Conservation (phyloP, 2,797 vertebrate species). For the Myotis pilosus region DNA sequence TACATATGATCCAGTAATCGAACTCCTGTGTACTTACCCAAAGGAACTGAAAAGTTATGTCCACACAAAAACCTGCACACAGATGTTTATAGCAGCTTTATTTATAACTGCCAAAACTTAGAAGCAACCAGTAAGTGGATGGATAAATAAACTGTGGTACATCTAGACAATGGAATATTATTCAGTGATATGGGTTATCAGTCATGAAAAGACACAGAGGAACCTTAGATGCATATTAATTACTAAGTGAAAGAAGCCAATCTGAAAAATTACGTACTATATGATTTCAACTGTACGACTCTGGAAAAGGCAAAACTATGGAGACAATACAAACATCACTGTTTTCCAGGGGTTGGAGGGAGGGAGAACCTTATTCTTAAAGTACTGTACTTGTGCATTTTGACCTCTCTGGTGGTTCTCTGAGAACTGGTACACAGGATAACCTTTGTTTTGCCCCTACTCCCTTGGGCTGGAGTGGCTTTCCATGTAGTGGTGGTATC, state of each 20-base stretch:
- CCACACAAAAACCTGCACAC: background rate
- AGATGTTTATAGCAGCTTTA: background rate
- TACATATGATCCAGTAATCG: background rate
- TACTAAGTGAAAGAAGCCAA: background rate
- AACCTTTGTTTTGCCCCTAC: background rate
- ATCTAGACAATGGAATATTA: background rate
- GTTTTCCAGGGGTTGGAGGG: background rate
- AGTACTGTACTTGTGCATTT: background rate
- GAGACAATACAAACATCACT: background rate
- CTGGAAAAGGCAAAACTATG: background rate
- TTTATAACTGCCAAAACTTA: background rate
- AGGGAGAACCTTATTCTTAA: background rate
- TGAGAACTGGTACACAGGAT: background rate
- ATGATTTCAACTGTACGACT: background rate
- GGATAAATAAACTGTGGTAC: background rate
- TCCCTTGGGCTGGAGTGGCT: background rate
- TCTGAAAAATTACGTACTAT: background rate
- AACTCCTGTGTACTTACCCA: background rate
- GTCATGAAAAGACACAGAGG: background rate
- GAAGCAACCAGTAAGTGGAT: background rate
- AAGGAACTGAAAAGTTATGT: background rate
- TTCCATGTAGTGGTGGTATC: background rate
- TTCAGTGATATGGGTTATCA: background rate
- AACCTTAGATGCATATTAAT: background rate
- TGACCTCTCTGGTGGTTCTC: background rate